phyloP scores from a whole-genome alignment of 1,140 invertebrate species.

The Drosophila bipectinata region DNA sequence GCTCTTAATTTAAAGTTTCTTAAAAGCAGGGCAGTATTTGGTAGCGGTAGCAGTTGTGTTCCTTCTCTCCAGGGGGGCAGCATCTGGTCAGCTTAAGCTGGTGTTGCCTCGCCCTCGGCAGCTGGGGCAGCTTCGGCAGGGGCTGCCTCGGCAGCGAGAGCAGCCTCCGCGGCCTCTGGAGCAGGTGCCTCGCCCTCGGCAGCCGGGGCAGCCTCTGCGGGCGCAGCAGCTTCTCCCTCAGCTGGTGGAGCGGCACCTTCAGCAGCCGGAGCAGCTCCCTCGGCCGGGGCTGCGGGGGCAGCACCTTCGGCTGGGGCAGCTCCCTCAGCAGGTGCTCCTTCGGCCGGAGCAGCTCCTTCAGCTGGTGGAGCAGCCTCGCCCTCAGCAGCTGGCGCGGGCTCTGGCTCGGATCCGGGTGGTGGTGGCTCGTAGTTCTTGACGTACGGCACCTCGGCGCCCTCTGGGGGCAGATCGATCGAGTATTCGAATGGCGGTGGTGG shows the following conservation, averaged over 20 bases:
- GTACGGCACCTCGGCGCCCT: constrained; percentile 83
- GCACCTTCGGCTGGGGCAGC: constrained; percentile 76
- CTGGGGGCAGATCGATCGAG: constrained; percentile 82
- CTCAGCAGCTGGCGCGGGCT: constrained; percentile 75
- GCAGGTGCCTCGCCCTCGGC: constrained; percentile 23
- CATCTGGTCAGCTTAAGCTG: constrained; percentile 55
- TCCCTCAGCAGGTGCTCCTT: constrained; percentile 65
- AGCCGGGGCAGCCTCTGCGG: constrained; percentile 10
- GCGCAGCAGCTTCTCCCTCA: constrained; percentile 20
- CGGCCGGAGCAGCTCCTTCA: constrained; percentile 78
- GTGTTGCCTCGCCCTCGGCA: constrained; percentile 81
- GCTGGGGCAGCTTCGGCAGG: constrained; percentile 33
- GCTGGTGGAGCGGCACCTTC: constrained; percentile 53
- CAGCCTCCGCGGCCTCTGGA: constrained; percentile 27
- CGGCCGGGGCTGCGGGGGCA: constrained; percentile 75
- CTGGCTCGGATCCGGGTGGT: constrained; percentile 82
- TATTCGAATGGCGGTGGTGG: constrained; percentile 84
- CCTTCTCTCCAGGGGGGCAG: constrained; percentile 29
- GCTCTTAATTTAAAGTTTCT: constrained; percentile 41
- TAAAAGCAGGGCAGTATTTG: constrained; percentile 70
- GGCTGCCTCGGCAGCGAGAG: constrained; percentile 11
- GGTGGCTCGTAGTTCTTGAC: constrained; percentile 83
- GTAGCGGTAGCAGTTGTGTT: constrained; percentile 59
- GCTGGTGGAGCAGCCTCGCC: constrained; percentile 76
- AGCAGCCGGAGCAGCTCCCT: constrained; percentile 54